A percentile compares a stretch with the other conserved stretches of the same genome.
Conservation (phyloP, 2,888 invertebrate genomes). For the Cheilosia scutellata region DNA sequence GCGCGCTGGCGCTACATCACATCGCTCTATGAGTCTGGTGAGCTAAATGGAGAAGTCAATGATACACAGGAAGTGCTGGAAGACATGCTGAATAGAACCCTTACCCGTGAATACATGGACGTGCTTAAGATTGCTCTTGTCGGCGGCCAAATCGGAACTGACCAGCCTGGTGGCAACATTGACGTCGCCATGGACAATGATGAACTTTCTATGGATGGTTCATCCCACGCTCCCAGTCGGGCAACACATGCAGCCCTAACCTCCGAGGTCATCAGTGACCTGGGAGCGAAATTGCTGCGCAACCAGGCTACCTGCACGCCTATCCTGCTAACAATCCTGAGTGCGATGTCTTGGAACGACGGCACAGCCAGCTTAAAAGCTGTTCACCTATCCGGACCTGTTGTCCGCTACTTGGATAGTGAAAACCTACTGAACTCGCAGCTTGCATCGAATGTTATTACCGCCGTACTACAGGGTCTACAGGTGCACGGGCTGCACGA, state of each 20-base stretch:
- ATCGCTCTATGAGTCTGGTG: slow-evolving; percentile 90
- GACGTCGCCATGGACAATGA: slow-evolving; percentile 87
- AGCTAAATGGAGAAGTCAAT: slow-evolving; percentile 89
- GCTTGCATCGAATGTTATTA: slow-evolving; percentile 90
- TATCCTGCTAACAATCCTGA: slow-evolving; percentile 87
- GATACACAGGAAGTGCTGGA: slow-evolving; percentile 93
- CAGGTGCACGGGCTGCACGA: slow-evolving; percentile 96
- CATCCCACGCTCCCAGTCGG: slow-evolving; percentile 84
- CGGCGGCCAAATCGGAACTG: slow-evolving; percentile 86
- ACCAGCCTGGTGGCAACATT: slow-evolving; percentile 75
- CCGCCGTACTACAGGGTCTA: slow-evolving; percentile 91
- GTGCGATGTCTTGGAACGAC: slow-evolving; percentile 93
- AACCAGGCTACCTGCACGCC: slow-evolving; percentile 88
- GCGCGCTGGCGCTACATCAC: slow-evolving; percentile 92
- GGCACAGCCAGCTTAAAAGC: slow-evolving; percentile 92
- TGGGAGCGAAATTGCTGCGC: slow-evolving; percentile 90
- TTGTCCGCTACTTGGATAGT: slow-evolving; percentile 88
- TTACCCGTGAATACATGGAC: slow-evolving; percentile 95
- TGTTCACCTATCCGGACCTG: slow-evolving; percentile 89
- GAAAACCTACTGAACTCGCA: slow-evolving; percentile 87
- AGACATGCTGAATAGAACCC: slow-evolving; percentile 92
- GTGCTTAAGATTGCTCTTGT: slow-evolving; percentile 91
- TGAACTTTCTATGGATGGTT: slow-evolving; percentile 89
- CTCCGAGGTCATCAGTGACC: slow-evolving; percentile 91
- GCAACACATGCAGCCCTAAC: slow-evolving; percentile 85